These are phyloP conservation scores for Lucifuga dentata DNA, from an alignment of 2,113 vertebrate species.

Conservation along the genomic window DNA sequence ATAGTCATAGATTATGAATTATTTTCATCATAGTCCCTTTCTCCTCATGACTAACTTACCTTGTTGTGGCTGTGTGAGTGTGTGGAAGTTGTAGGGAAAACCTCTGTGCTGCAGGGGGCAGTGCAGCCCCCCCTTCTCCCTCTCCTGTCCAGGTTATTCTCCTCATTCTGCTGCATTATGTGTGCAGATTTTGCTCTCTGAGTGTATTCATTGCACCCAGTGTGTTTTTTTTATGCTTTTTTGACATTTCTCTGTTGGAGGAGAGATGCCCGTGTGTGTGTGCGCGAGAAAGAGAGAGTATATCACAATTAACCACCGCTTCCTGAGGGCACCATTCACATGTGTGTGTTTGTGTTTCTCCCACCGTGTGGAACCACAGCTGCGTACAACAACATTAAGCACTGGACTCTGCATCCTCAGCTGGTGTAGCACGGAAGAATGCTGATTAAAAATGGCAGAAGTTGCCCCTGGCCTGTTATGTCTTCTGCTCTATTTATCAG, in stretches of 20 bases:
- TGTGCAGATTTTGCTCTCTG: constrained; percentile 55
- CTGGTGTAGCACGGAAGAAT: constrained; percentile 10
- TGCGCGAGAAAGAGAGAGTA: constrained; percentile 5
- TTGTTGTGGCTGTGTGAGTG: constrained; percentile 56
- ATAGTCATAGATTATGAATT: no score
- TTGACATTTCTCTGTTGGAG: background rate
- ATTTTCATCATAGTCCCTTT: background rate
- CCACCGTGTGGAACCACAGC: constrained; percentile 50
- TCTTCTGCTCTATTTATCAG: background rate
- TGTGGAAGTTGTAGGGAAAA: constrained; percentile 65
- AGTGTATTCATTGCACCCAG: constrained; percentile 25
- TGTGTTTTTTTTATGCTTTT: background rate
- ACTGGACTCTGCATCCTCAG: constrained; percentile 26
- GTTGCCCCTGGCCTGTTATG: constrained; percentile 45
- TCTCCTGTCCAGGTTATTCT: constrained; percentile 75
- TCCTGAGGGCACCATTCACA: constrained; percentile 61
- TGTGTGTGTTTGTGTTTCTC: constrained; percentile 41
- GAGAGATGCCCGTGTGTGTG: constrained; percentile 2
- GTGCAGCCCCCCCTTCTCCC: constrained; percentile 47
- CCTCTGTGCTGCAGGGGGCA: constrained; percentile 63
- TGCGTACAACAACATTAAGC: constrained; percentile 16
- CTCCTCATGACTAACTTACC: constrained; percentile 42
- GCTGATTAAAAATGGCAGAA: constrained; percentile 29
- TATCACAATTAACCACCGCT: constrained; percentile 47
- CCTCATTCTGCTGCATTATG: constrained; percentile 54